phyloP scores from a whole-genome alignment of 2,113 vertebrate genomes.

The Neolamprologus sp. region DNA sequence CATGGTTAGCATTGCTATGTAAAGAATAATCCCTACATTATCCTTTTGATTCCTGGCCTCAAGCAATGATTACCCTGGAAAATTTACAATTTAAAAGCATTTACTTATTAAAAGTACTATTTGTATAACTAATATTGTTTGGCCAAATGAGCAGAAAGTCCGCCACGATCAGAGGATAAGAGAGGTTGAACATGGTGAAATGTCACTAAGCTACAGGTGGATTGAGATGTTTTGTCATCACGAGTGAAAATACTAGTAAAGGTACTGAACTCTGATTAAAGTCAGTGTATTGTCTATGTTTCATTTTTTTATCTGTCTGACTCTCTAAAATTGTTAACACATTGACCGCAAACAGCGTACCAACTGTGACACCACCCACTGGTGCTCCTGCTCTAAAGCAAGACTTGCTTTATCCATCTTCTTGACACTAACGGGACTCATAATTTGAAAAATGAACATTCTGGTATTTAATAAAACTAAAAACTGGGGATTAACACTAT shows the following conservation, averaged over 20 bases:
- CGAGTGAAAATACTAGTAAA: not conserved
- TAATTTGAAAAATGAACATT: not conserved
- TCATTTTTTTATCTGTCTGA: not conserved
- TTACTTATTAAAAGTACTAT: not conserved
- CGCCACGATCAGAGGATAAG: not conserved
- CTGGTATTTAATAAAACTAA: not conserved
- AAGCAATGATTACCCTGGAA: not conserved
- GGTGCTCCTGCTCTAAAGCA: not conserved
- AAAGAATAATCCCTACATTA: not conserved
- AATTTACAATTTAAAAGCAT: not conserved
- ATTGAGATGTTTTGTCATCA: not conserved
- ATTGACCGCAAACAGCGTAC: not conserved
- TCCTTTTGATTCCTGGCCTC: not conserved
- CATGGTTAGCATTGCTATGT: not conserved
- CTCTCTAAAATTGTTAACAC: not conserved
- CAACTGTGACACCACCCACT: not conserved
- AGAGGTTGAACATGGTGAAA: not conserved
- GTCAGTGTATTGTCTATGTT: rapidly evolving
- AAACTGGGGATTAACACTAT: not conserved
- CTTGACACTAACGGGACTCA: not conserved
- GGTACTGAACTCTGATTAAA: not conserved
- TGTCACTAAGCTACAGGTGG: not conserved
- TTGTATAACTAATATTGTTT: not conserved
- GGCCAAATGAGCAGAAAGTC: not conserved
- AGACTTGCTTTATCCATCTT: not conserved